A percentile compares a stretch with the other conserved stretches of the same genome.
Evolutionary conservation across 2,888 invertebrate genomes (phyloP).

Genomic region (Drosophila conformis): DNA sequence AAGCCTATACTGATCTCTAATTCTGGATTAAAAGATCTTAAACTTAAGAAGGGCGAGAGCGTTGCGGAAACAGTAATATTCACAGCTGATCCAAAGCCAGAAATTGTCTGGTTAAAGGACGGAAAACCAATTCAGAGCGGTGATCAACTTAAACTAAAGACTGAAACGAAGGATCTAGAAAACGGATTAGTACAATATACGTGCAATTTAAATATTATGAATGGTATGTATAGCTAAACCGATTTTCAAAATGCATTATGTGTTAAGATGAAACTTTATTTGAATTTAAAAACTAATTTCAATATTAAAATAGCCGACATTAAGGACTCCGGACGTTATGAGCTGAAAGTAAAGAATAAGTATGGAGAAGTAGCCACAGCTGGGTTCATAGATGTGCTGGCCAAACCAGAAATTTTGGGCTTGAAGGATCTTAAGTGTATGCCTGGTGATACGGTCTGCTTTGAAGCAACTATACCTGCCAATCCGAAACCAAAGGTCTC

Average conservation of each 20-base stretch:
- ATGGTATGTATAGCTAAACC: conserved; percentile 39
- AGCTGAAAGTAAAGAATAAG: conserved; percentile 91
- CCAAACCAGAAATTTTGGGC: conserved; percentile 92
- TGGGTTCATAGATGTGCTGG: conserved; percentile 91
- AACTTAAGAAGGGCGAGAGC: conserved; percentile 89
- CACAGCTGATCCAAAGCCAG: conserved; percentile 95
- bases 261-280: not conserved
- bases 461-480: conserved; percentile 93
- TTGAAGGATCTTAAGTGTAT: conserved; percentile 90
- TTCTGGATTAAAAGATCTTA: conserved; percentile 88
- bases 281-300: not conserved
- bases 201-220: conserved; percentile 87
- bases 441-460: conserved; percentile 91
- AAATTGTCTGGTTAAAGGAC: conserved; percentile 93
- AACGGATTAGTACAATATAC: conserved; percentile 93
- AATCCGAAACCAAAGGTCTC: conserved; percentile 95
- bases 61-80: conserved; percentile 90
- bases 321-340: conserved; percentile 93
- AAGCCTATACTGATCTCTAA: conserved; percentile 90
- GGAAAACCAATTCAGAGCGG: conserved; percentile 89
- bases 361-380: conserved; percentile 91
- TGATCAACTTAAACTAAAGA: conserved; percentile 88
- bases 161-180: conserved; percentile 89
- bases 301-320: conserved; percentile 85
- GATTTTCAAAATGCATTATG: not conserved